Evolutionary conservation across 1,140 invertebrate genomes (phyloP).

Genomic region (Alviniconcha marisindica): DNA sequence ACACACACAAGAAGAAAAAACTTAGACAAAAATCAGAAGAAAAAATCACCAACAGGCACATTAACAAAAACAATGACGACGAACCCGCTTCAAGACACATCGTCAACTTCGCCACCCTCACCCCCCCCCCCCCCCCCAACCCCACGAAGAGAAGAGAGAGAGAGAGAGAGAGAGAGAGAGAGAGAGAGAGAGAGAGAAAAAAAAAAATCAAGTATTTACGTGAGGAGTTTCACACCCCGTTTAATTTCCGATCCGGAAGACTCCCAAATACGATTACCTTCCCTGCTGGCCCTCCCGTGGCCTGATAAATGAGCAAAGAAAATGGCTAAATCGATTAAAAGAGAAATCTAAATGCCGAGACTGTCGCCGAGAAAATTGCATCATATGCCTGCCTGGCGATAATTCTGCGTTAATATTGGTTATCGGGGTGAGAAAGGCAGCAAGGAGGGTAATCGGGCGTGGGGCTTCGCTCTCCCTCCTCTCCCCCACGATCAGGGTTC

Average conservation of each 20-base stretch:
- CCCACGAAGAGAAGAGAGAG: slow-evolving; percentile 9
- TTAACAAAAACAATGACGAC: too few species aligned
- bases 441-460: slow-evolving; percentile 33
- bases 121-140: too few species aligned
- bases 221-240: slow-evolving; percentile 37
- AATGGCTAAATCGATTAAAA: slow-evolving; percentile 48
- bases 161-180: neutral
- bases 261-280: slow-evolving; percentile 38
- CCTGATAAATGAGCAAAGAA: slow-evolving; percentile 39
- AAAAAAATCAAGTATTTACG: slow-evolving; percentile 22
- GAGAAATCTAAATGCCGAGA: slow-evolving; percentile 35
- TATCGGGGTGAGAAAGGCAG: slow-evolving; percentile 46
- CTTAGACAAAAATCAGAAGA: too few species aligned
- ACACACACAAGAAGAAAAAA: too few species aligned
- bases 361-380: slow-evolving; percentile 42
- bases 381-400: slow-evolving; percentile 45
- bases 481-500: neutral
- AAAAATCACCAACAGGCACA: too few species aligned
- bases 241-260: slow-evolving; percentile 42
- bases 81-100: too few species aligned
- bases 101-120: too few species aligned
- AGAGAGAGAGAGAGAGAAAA: neutral
- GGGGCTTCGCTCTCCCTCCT: slow-evolving; percentile 5
- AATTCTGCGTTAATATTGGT: slow-evolving; percentile 42
- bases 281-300: slow-evolving; percentile 15